Base-by-base conservation (phyloP, 1,140 invertebrate genomes). In the Phenacoccus solenopsis region DNA sequence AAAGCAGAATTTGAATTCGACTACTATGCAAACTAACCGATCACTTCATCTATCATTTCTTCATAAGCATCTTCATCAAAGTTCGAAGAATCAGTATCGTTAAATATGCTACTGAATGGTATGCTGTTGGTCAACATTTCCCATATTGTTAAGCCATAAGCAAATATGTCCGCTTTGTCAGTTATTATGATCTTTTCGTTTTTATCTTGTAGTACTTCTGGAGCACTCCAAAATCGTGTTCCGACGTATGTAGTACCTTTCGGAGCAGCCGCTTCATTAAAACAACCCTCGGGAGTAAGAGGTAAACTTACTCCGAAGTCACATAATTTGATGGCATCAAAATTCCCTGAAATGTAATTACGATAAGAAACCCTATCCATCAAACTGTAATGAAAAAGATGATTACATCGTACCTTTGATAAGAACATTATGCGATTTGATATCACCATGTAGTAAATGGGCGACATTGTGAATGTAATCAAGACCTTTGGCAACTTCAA, bases 361-460 rank as follows among this genome's bases (percentile, higher is more conserved):
- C 24, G n/a, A 32, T 13, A 71, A 16, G 72, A 64, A 57, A 25
- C 27, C 0, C 20, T 7, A 72, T 72, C 16, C n/a, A 38, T 32
- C 4, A n/a, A n/a, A n/a, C n/a, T n/a, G n/a, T n/a, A n/a, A 64
- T 32, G 9, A 64, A 70, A 13, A 9, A 12, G 5, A n/a, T 38
- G 35, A 70, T n/a, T n/a, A n/a, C n/a, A n/a, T n/a, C n/a, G 13
- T 69, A 77, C 77, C 76, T 74, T 77, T 78, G 20, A 81, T 76
- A 24, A 94, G 81, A 30, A 94, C 80, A 78, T 94, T 94, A 72
- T 84, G 87, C 70, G 90, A 92, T 79, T 94, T 94, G 16, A 94
- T 80, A 77, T 94, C 91, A 35, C 90, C 89, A 74, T 94, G 91
- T 12, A 94, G 77, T 67, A 93, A 79, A 25, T 84, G 79, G 27